A percentile compares a stretch with the other conserved stretches of the same genome.
Evolutionary conservation across 2,888 invertebrate genomes (phyloP).

Genomic region (Pseudanteris insignis): DNA sequence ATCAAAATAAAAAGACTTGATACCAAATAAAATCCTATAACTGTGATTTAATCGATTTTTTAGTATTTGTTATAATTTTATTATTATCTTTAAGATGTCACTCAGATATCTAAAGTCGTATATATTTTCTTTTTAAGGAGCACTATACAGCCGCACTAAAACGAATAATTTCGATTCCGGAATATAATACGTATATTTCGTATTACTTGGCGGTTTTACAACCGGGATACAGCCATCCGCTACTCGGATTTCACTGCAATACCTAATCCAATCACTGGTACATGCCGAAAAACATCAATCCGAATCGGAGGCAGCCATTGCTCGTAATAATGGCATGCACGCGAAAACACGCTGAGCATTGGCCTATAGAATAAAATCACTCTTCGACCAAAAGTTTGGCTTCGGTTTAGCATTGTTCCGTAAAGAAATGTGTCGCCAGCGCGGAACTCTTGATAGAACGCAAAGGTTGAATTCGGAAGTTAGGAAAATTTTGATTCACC

Average conservation of each 20-base stretch:
- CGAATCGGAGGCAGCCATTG: constrained; percentile 12
- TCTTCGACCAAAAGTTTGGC: constrained; percentile 8
- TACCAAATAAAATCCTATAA: too few species aligned
- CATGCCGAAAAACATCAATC: constrained; percentile 18
- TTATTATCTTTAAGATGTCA: too few species aligned
- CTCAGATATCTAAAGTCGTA: too few species aligned
- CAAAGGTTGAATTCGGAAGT: too few species aligned
- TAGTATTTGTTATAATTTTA: too few species aligned
- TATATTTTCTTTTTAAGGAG: too few species aligned
- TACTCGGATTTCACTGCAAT: not conserved
- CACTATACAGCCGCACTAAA: not conserved
- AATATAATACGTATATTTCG: not conserved
- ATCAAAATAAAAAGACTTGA: too few species aligned
- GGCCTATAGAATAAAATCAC: constrained; percentile 26
- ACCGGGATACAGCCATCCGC: constrained; percentile 5
- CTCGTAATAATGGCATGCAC: constrained; percentile 15
- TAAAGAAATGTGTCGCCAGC: constrained; percentile 19
- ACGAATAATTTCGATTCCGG: constrained; percentile 1
- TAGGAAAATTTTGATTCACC: too few species aligned
- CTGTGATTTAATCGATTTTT: too few species aligned
- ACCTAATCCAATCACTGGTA: constrained; percentile 16
- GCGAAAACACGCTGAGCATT: constrained; percentile 8
- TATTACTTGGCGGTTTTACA: constrained; percentile 6
- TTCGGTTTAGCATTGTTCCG: constrained; percentile 21
- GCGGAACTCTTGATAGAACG: constrained; percentile 14